Percentiles rank a stretch among this genome's conserved stretches.
These are phyloP conservation scores for Grantiella picta DNA, from an alignment of 2,113 vertebrate genomes.

Conservation along the genomic window DNA sequence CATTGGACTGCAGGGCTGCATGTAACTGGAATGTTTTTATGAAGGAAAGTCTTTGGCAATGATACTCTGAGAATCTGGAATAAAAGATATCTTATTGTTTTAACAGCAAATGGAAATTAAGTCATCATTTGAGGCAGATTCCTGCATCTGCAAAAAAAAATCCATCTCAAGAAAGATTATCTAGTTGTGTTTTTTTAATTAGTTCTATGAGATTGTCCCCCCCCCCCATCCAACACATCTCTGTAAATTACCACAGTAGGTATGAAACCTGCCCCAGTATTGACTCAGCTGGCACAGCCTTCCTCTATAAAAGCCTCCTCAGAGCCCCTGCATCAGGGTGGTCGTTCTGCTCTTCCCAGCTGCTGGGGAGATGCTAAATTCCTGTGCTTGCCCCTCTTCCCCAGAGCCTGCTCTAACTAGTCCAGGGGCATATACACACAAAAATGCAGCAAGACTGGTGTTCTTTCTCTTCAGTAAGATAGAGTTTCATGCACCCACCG, in stretches of 20 bases:
- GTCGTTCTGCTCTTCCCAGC: conserved; percentile 29
- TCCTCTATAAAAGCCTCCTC: neutral
- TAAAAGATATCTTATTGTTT: neutral
- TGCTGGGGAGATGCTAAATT: conserved; percentile 17
- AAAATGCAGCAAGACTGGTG: neutral
- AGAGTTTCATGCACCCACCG: neutral
- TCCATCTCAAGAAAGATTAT: neutral
- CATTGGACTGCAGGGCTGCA: neutral
- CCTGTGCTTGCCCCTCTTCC: neutral
- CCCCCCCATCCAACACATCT: neutral
- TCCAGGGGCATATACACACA: neutral
- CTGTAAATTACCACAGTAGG: neutral
- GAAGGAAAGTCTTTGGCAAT: neutral
- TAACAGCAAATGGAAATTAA: neutral
- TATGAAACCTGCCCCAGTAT: conserved; percentile 12
- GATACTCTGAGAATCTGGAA: neutral
- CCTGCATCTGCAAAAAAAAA: neutral
- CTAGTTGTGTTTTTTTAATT: neutral
- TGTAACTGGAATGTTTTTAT: neutral
- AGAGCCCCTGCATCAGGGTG: conserved; percentile 25
- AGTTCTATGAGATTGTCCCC: neutral
- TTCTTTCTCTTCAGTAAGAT: neutral
- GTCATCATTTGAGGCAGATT: neutral
- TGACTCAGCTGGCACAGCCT: conserved; percentile 55
- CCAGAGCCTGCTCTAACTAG: neutral